Base-by-base conservation (phyloP, 2,797 vertebrate species). In the Melanogrammus aeglefinus region DNA sequence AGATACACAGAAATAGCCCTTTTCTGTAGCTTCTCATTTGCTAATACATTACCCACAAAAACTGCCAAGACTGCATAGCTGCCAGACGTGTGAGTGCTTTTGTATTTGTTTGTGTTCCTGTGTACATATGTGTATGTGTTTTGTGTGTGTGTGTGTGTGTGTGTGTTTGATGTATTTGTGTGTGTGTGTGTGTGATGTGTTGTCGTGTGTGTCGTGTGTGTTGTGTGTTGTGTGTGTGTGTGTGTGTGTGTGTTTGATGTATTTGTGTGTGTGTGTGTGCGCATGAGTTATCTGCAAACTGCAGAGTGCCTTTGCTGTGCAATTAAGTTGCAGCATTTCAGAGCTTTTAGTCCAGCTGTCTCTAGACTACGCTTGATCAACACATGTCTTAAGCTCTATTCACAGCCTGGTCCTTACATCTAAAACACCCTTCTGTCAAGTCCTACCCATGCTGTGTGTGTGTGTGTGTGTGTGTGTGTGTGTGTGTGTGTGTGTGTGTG, bases 291-390 rank as follows among this genome's bases (percentile, higher is more conserved):
- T 92, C 89, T 76, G 24, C 16, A 27, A n/a, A 29, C 75, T 81
- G 80, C 82, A 78, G 38, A 47, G 78, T 80, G 80, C 85, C 80
- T 88, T 82, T 91, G 83, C 83, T 82, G 81, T 81, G 80, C 84
- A 89, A 76, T 89, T 84, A 90, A 91, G 85, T 89, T 88, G 77
- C 75, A 87, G 89, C 86, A 82, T 82, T 89, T 91, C 82, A 90
- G 85, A 90, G 83, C 82, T 16, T 88, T 88, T 73, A 84, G 82
- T 77, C 84, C 77, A 88, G 86, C 90, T 84, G 88, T 87, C 86
- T 83, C 86, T 80, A 85, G 78, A 82, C 75, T 81, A 76, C 74
- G 81, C 82, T 83, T 88, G 85, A 91, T 91, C 88, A 92, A 86
- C 90, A 89, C 81, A 86, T 89, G 86, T 86, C 88, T 18, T 71